A percentile compares a stretch with the other conserved stretches of the same genome.
phyloP scores from a whole-genome alignment of 2,113 vertebrate species.

The Vulpes lagopus region DNA sequence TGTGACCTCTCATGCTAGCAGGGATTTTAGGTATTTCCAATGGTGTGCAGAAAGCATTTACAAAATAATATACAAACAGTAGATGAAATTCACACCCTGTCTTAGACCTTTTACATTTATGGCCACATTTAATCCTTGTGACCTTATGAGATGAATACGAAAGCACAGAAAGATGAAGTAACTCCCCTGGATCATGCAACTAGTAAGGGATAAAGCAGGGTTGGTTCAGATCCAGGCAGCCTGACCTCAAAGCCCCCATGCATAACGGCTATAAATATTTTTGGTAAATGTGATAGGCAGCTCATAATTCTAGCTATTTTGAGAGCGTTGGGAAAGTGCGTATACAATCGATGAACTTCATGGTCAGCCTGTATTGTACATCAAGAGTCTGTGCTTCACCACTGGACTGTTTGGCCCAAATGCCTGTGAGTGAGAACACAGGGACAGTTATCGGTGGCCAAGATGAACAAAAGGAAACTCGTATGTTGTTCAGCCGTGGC shows the following conservation, averaged over 20 bases:
- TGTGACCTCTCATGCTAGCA: neutral
- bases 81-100: neutral
- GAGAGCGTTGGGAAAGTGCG: neutral
- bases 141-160: neutral
- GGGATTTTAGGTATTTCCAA: neutral
- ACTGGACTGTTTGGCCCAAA: neutral
- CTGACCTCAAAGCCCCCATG: neutral
- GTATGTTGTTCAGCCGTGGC: neutral
- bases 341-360: neutral
- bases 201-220: neutral
- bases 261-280: neutral
- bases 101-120: neutral
- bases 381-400: neutral
- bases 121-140: neutral
- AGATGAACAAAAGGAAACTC: neutral
- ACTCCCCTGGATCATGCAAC: neutral
- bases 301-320: neutral
- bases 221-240: neutral
- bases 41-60: neutral
- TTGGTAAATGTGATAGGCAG: neutral
- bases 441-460: neutral
- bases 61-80: neutral
- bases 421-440: neutral
- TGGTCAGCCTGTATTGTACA: neutral
- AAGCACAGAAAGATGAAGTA: neutral